Base-by-base conservation (phyloP, 2,113 vertebrate genomes). In the Oryzias woworae region DNA sequence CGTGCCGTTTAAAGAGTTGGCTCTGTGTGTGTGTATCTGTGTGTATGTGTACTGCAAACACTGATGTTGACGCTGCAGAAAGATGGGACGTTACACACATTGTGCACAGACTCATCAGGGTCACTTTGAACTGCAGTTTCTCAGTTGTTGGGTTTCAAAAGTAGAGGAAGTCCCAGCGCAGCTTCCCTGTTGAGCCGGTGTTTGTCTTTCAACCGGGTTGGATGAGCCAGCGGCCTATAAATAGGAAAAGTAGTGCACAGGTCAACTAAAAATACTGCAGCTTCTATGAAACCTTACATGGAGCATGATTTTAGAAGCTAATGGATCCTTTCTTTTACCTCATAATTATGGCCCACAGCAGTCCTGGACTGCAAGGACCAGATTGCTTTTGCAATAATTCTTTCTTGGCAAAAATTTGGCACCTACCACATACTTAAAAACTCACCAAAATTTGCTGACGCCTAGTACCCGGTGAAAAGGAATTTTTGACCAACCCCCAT, bases 1-100 rank as follows among this genome's bases (percentile, higher is more conserved):
- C 72, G 53, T 51, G 53, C 68, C 78, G 73, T 80, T 73, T 58
- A 28, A 63, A 71, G 58, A 76, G 66, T 79, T 62, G 66, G 49
- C 58, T 47, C 53, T 55, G 24, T 0, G 51, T 36, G 50, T 61
- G n/a, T 49, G 26, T 0, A 47, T 36, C 47, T 61, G n/a, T 49
- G 26, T 28, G 26, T 36, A 51, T 36, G 50, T 61, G n/a, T 46
- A n/a, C 54, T 14, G 66, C 54, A 74, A 85, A 80, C 45, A 53
- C 31, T 61, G 53, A 50, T 62, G 61, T 63, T 60, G 65, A 73
- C 13, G 50, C 66, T 63, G 57, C 58, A 73, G 65, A 66, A 51
- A n/a, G 53, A 73, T 51, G 68, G 45, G 72, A 75, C 60, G 69
- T 62, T 48, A 31, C 16, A 18, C 36, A 20, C 17, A 61, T 14